A percentile compares a stretch with the other conserved stretches of the same genome.
phyloP scores from a whole-genome alignment of 1,140 invertebrate species.

The Achatina immaculata region DNA sequence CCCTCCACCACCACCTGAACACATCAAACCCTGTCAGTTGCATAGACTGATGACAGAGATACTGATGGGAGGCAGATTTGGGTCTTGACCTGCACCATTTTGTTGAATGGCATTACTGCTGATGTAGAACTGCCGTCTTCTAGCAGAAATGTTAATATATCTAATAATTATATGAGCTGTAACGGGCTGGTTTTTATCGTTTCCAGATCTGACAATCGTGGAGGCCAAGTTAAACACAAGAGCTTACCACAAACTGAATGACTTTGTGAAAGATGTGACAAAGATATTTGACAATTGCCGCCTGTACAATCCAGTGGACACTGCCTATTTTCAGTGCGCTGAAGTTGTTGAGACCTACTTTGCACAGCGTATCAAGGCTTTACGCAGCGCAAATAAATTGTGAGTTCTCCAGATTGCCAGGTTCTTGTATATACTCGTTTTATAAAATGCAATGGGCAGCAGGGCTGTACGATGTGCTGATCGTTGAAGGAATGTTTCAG shows the following conservation, averaged over 20 bases:
- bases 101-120: too few relatives aligned
- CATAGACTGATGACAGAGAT: too few relatives aligned
- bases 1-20: too few relatives aligned
- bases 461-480: background rate
- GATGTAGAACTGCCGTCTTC: too few relatives aligned
- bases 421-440: background rate
- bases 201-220: constrained; percentile 92
- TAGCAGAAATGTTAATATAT: too few relatives aligned
- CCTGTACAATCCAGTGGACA: constrained; percentile 95
- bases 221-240: constrained; percentile 88
- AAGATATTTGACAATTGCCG: constrained; percentile 99
- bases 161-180: too few relatives aligned
- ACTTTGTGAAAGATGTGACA: constrained; percentile 97
- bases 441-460: background rate
- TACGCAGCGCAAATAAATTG: constrained; percentile 36
- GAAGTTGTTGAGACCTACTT: constrained; percentile 95
- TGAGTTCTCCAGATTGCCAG: background rate
- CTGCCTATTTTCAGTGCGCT: constrained; percentile 94
- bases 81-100: too few relatives aligned
- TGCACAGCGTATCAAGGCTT: constrained; percentile 77
- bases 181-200: constrained; percentile 26
- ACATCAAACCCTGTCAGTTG: too few relatives aligned
- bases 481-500: background rate
- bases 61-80: too few relatives aligned
- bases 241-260: constrained; percentile 88